phyloP scores from a whole-genome alignment of 2,113 vertebrate species.

The Tricholaema leucomelas region DNA sequence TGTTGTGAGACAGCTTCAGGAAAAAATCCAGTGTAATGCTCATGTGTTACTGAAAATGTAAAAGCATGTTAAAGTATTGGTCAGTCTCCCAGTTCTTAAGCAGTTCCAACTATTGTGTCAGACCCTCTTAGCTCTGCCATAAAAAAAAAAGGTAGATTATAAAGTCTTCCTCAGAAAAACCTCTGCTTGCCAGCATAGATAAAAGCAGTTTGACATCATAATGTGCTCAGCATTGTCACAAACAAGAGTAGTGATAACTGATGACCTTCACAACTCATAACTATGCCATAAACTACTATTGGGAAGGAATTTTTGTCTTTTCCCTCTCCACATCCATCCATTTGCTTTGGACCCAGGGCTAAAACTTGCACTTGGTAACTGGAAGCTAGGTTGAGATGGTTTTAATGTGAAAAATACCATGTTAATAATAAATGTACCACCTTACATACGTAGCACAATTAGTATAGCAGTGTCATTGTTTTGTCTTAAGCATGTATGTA shows the following conservation, averaged over 20 bases:
- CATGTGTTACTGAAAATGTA: background rate
- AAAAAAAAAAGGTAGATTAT: background rate
- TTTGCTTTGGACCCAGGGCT: background rate
- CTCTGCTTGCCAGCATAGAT: background rate
- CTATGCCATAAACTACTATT: background rate
- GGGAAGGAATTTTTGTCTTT: background rate
- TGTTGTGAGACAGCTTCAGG: background rate
- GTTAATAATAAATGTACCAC: background rate
- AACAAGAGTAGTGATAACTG: background rate
- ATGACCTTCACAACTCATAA: background rate
- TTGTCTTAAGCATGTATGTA: background rate
- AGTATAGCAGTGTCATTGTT: background rate
- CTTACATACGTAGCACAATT: background rate
- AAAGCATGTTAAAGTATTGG: background rate
- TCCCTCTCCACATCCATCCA: background rate
- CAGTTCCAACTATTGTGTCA: rapidly evolving
- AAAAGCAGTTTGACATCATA: background rate
- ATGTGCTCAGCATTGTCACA: background rate
- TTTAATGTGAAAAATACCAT: background rate
- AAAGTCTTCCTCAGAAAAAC: background rate
- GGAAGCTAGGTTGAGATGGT: background rate
- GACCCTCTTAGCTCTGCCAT: background rate
- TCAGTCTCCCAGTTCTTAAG: background rate
- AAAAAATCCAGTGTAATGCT: background rate
- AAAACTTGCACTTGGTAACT: background rate